phyloP scores from a whole-genome alignment of 2,888 invertebrate genomes.

The Camptogramma bilineatum region DNA sequence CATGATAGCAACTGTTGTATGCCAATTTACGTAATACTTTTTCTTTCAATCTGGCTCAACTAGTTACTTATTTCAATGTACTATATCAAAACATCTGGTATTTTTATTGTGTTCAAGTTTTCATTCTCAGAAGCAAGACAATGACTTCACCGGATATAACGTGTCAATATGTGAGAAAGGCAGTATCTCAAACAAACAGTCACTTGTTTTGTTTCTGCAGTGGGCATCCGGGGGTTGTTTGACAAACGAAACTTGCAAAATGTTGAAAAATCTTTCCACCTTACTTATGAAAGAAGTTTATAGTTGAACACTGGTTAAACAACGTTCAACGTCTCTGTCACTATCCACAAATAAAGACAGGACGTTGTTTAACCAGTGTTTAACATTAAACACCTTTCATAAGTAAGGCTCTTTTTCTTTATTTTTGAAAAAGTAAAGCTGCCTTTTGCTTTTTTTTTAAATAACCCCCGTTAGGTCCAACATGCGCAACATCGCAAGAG shows the following conservation, averaged over 20 bases:
- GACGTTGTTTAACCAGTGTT: too few species aligned
- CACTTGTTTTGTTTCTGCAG: constrained; percentile 21
- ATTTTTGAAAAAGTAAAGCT: not conserved
- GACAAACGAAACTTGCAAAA: constrained; percentile 2
- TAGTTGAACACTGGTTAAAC: too few species aligned
- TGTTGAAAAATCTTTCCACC: not conserved
- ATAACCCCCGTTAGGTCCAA: not conserved
- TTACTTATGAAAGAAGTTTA: too few species aligned
- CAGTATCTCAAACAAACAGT: not conserved
- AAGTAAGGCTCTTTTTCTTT: not conserved
- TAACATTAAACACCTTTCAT: too few species aligned
- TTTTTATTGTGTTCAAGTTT: constrained; percentile 9
- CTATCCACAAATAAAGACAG: too few species aligned
- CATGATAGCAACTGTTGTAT: constrained; percentile 12
- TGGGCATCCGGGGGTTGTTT: constrained; percentile 1
- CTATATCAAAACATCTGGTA: constrained; percentile 10
- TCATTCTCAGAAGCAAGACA: constrained; percentile 29
- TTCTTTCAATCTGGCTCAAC: constrained; percentile 4
- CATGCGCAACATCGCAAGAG: too few species aligned
- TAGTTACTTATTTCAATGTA: constrained; percentile 18
- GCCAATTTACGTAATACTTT: constrained; percentile 2
- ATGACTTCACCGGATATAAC: constrained; percentile 13
- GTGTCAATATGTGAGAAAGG: constrained; percentile 7
- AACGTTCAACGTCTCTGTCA: too few species aligned
- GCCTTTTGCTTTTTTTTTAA: constrained; percentile 2